These are phyloP conservation scores for Ischnura elegans DNA, from an alignment of 2,888 invertebrate species.

Conservation along the genomic window DNA sequence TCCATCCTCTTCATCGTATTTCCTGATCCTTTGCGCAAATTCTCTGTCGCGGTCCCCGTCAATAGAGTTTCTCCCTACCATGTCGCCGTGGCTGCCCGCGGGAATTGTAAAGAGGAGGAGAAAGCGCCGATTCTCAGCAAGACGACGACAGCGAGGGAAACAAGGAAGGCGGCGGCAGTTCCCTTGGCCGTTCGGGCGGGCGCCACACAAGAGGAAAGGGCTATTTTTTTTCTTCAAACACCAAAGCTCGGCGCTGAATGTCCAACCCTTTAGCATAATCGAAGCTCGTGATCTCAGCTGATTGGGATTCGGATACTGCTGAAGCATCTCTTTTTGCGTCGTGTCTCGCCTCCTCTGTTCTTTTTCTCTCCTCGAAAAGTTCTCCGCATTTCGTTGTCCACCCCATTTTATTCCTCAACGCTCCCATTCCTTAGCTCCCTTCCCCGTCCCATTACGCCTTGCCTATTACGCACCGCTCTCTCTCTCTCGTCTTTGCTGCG, in stretches of 20 bases:
- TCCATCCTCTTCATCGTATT: not conserved
- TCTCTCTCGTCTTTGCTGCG: not conserved
- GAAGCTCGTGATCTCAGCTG: slow-evolving; percentile 61
- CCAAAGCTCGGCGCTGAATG: slow-evolving; percentile 45
- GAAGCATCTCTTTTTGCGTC: slow-evolving; percentile 53
- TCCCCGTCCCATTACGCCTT: not conserved
- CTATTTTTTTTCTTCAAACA: slow-evolving; percentile 23
- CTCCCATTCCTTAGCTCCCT: not conserved
- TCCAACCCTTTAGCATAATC: slow-evolving; percentile 47
- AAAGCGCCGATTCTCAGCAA: not conserved
- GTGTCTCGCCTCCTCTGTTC: not conserved
- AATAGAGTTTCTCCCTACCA: not conserved
- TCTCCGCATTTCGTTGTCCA: slow-evolving; percentile 41
- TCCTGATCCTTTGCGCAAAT: not conserved
- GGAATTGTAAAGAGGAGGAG: not conserved
- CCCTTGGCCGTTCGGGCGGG: not conserved
- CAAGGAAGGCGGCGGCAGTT: not conserved
- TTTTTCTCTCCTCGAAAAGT: not conserved
- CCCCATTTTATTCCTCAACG: not conserved
- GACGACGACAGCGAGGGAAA: not conserved
- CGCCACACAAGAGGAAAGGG: not conserved
- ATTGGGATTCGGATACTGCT: slow-evolving; percentile 56
- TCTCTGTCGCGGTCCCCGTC: too few relatives aligned
- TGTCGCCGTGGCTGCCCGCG: not conserved
- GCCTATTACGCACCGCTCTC: not conserved